Base-by-base conservation (phyloP, 2,888 invertebrate genomes). In the Creontiades dilutus region DNA sequence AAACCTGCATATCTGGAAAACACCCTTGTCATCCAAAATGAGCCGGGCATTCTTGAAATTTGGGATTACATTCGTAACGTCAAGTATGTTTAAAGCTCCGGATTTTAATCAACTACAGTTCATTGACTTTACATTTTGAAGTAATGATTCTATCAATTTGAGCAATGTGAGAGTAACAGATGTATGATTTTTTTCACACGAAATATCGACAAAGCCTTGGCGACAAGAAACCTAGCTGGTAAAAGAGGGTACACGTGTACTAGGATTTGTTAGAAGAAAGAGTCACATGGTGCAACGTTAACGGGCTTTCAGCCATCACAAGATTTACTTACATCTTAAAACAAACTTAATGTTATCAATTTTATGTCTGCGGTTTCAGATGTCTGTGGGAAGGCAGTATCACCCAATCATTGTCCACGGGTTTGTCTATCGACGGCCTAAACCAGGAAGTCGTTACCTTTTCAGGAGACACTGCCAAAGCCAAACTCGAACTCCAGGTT, bases 311-410 rank as follows among this genome's bases (percentile, higher is more conserved):
- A 37, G 37, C 37, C 37, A 37, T 37, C 7, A 37, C 37, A 37
- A 37, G 37, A 37, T 4, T 37, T 37, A 4, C 37, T 37, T n/a
- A n/a, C n/a, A n/a, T n/a, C n/a, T n/a, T n/a, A n/a, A n/a, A n/a
- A n/a, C 13, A 48, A 48, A 48, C 48, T 48, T 48, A 7, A 48
- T 48, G 96, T 96, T 0, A 95, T 97, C 55, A 94, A 96, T 76
- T 61, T n/a, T 61, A 61, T 11, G n/a, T 11, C 12, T 23, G 68
- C 23, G 46, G 7, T 85, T 96, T 97, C 0, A 95, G 97, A 89
- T 97, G 97, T 93, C 93, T 96, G 14, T 97, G 97, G 97, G 96
- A 96, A 94, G 97, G 97, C 19, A 96, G 96, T 92, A 93, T 97
- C 86, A 96, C 96, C 88, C 96, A 96, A 92, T 96, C 96, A 16